Evolutionary conservation across 1,140 invertebrate species (phyloP).

Genomic region (Cotesia vestalis): DNA sequence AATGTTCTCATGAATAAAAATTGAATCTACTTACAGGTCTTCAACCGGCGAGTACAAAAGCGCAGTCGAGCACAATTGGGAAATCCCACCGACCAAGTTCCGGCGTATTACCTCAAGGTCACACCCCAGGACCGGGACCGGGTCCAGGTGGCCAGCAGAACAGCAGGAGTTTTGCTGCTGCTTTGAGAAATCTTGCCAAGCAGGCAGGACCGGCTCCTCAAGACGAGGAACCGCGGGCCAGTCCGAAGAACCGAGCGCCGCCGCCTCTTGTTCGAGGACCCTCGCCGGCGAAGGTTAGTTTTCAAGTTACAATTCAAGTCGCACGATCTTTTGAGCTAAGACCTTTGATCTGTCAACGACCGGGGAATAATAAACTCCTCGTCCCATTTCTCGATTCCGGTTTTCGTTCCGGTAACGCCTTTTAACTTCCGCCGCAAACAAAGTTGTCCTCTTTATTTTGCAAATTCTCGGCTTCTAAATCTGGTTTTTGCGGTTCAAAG

Average conservation of each 20-base stretch:
- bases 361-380: conserved; percentile 8
- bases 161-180: conserved; percentile 75
- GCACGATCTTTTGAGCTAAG: conserved; percentile 25
- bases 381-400: conserved; percentile 38
- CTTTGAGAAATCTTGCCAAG: conserved; percentile 81
- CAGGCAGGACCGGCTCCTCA: conserved; percentile 73
- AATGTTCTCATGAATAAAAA: background rate
- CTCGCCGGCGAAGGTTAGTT: conserved; percentile 62
- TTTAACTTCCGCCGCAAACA: conserved; percentile 10
- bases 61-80: conserved; percentile 57
- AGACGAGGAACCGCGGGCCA: conserved; percentile 60
- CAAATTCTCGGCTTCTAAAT: conserved; percentile 3
- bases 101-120: conserved; percentile 62
- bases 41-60: conserved; percentile 60
- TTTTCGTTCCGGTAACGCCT: conserved; percentile 24
- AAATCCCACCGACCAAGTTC: conserved; percentile 62
- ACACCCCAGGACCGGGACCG: conserved; percentile 62
- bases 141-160: conserved; percentile 63
- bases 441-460: conserved; percentile 10
- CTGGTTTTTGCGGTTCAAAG: conserved; percentile 2
- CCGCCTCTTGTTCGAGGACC: conserved; percentile 62
- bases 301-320: conserved; percentile 8
- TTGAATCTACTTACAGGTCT: conserved; percentile 57
- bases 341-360: conserved; percentile 28
- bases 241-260: conserved; percentile 62